Evolutionary conservation across 2,888 invertebrate genomes (phyloP), one percentile per base, ranked within the genome.

Genomic region (Notodonta dromedarius): DNA sequence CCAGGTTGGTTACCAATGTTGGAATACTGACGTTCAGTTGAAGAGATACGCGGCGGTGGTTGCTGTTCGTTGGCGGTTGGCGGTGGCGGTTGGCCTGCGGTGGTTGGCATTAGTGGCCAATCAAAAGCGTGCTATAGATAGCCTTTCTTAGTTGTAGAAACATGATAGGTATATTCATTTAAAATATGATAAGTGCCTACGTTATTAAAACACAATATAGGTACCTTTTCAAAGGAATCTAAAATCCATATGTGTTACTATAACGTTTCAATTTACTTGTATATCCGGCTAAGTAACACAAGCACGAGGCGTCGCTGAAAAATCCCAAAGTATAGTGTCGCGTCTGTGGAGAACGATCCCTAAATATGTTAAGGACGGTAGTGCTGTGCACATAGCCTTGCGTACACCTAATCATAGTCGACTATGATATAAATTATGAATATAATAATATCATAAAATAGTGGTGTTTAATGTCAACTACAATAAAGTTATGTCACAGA

Each of bases 271-370:
- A 80, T 81, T 75, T 81, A 78, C 68, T 76, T 79, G 77, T 78
- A 79, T 80, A 80, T 78, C 77, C 67, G 71, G 71, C 70, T 74
- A 76, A 65, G 73, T 70, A 72, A 71, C 70, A 73, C 67, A 71
- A 74, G 77, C 69, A 72, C 70, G 74, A 74, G 71, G 64, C 70
- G 66, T 67, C 65, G 68, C 65, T 70, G 80, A 82, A 84, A 83
- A 83, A 84, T 83, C 39, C 76, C 76, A 67, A 79, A 77, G 76
- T 75, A 77, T 70, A 73, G 76, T 75, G 79, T 74, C 70, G 76
- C 77, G 79, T 80, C 83, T 84, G 84, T 71, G 68, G 78, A 74
- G 79, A 83, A 83, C 79, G 82, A 80, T 78, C 78, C 79, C 79
- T 85, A 83, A 79, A 84, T 83, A 85, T 83, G 84, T 82, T 82